Base-by-base conservation (phyloP, 2,113 vertebrate species). In the Lamprotornis superbus region DNA sequence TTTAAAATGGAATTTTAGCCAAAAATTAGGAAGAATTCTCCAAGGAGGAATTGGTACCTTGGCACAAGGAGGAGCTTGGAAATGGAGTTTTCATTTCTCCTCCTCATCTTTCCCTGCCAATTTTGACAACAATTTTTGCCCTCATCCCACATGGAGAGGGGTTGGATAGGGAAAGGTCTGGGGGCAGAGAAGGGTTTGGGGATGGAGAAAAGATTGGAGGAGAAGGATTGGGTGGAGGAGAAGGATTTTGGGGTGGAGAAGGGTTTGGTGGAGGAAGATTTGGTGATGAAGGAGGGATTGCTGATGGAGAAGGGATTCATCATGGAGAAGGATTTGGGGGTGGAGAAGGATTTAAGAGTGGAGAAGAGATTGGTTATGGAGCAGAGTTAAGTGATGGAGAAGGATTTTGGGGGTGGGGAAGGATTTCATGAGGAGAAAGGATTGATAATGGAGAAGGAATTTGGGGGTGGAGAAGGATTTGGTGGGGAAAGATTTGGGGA, bases 81-180 rank as follows among this genome's bases (percentile, higher is more conserved):
- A 68, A 30, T 0, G 2, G 1, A 23, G 12, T n/a, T 85, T 35
- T 42, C 4, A 0, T 55, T 80, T 63, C 49, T 77, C 44, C 30
- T 78, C 60, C 35, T 59, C 14, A 0, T 50, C 8, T 3, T 24
- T 50, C 24, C 30, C 24, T 27, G 3, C 8, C 10, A 2, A 2
- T 49, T 63, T 35, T 42, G 15, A 15, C 42, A 25, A 15, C 1
- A 12, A 8, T 42, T 81, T 61, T 56, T 5, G 11, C 21, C 50
- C 35, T 15, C 20, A 31, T 47, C 47, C 61, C 15, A 4, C 4
- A 0, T 22, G 70, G 61, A 47, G 28, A 60, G 70, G 52, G 23
- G 3, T 42, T 13, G 60, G 50, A 35, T 61, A 22, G 47, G 21
- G 31, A 60, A 52, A 8, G 53, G 1, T 15, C 46, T 65, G 5